Conservation (phyloP, 2,888 invertebrate species). For the Himalopsyche anomala region DNA sequence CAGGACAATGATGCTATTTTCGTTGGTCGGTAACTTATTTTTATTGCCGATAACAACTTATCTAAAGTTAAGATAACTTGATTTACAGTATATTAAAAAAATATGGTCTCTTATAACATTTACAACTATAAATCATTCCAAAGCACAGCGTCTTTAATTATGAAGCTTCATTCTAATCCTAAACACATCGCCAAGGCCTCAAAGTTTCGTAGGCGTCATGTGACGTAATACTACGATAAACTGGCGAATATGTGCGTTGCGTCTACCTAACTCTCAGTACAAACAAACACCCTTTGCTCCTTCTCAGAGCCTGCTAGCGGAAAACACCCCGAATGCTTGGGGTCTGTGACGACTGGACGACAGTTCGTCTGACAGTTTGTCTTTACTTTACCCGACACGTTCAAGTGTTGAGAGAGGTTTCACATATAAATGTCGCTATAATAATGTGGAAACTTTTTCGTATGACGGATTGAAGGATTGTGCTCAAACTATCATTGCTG, state of each 20-base stretch:
- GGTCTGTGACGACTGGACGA: constrained; percentile 22
- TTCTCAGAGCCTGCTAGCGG: background rate
- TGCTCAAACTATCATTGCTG: too few relatives aligned
- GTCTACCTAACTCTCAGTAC: background rate
- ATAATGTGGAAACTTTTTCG: too few relatives aligned
- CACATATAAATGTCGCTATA: background rate
- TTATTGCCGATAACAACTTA: too few relatives aligned
- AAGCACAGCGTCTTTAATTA: background rate
- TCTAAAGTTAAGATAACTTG: too few relatives aligned
- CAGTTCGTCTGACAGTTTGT: constrained; percentile 18
- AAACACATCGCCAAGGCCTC: background rate
- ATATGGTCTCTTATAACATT: too few relatives aligned
- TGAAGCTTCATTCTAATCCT: background rate
- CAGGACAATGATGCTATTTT: too few relatives aligned
- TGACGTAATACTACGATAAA: background rate
- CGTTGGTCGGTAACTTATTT: too few relatives aligned
- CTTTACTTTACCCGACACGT: constrained; percentile 5
- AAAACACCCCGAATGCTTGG: background rate
- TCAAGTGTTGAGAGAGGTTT: constrained; percentile 10
- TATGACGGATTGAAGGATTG: too few relatives aligned
- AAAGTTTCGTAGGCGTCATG: background rate
- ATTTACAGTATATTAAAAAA: too few relatives aligned
- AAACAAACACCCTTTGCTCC: background rate
- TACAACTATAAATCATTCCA: background rate
- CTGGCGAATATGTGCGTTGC: background rate